Evolutionary conservation across 92 coral and sea anemone species (phyloP).

Genomic region (Actinernus sp.): DNA sequence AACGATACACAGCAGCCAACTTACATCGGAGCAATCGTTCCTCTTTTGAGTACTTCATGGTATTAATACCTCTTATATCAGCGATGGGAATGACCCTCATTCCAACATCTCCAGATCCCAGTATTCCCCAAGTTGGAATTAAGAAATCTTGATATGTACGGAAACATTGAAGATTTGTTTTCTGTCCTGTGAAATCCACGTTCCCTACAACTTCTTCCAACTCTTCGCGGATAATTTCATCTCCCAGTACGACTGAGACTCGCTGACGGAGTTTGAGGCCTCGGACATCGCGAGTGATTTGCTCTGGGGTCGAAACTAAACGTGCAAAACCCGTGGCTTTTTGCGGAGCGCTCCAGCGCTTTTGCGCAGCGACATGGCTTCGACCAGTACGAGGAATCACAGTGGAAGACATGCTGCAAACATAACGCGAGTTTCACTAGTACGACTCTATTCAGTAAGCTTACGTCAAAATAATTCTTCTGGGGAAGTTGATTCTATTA

Average conservation of each 20-base stretch:
- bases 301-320: slow-evolving; percentile 79
- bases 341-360: slow-evolving; percentile 83
- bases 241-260: slow-evolving; percentile 82
- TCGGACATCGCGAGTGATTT: slow-evolving; percentile 91
- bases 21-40: slow-evolving; percentile 87
- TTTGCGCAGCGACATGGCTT: slow-evolving; percentile 40
- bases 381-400: slow-evolving; percentile 29
- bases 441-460: too few species aligned
- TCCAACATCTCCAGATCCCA: slow-evolving; percentile 45
- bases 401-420: slow-evolving; percentile 31
- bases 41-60: slow-evolving; percentile 76
- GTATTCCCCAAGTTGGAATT: slow-evolving; percentile 69
- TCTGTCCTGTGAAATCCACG: slow-evolving; percentile 68
- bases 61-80: slow-evolving; percentile 85
- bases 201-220: slow-evolving; percentile 83
- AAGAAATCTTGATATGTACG: slow-evolving; percentile 92
- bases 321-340: slow-evolving; percentile 62
- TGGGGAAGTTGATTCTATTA: too few species aligned
- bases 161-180: slow-evolving; percentile 55
- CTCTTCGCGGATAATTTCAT: slow-evolving; percentile 88
- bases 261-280: slow-evolving; percentile 95
- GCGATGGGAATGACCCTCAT: slow-evolving; percentile 63
- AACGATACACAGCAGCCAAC: slow-evolving; percentile 77
- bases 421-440: too few species aligned
- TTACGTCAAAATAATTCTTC: too few species aligned